These are phyloP conservation scores for Heliconius himera DNA, from an alignment of 1,140 invertebrate species.

Conservation along the genomic window DNA sequence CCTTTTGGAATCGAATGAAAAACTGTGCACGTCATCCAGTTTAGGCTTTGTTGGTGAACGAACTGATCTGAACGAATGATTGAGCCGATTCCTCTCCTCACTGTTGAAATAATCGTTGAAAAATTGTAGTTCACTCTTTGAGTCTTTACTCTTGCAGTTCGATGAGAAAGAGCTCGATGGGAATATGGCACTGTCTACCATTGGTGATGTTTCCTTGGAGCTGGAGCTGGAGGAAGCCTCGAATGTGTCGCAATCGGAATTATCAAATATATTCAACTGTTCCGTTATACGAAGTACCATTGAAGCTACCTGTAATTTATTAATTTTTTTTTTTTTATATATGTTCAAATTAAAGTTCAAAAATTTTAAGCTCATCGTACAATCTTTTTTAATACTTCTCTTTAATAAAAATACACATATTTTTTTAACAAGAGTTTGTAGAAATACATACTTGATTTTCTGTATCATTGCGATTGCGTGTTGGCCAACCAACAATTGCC, in stretches of 20 bases:
- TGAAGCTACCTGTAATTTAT: constrained; percentile 82
- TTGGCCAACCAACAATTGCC: constrained; percentile 89
- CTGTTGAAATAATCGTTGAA: constrained; percentile 70
- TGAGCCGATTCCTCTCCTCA: constrained; percentile 57
- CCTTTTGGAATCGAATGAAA: constrained; percentile 61
- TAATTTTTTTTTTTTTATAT: not conserved
- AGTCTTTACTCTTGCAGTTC: constrained; percentile 29
- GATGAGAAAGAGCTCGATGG: constrained; percentile 58
- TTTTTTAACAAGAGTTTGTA: not conserved
- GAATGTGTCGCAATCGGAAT: constrained; percentile 87
- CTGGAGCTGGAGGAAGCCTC: constrained; percentile 83
- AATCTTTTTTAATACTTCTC: no score
- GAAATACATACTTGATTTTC: constrained; percentile 55
- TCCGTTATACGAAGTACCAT: constrained; percentile 90
- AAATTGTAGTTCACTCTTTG: constrained; percentile 61
- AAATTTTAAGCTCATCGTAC: no score
- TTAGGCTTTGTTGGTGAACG: constrained; percentile 53
- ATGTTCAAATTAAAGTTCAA: not conserved
- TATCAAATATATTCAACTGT: constrained; percentile 87
- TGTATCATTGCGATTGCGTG: constrained; percentile 49
- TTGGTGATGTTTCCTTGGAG: constrained; percentile 67
- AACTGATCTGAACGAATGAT: constrained; percentile 66
- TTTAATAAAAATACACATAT: no score
- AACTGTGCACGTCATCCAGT: constrained; percentile 49
- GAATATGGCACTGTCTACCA: constrained; percentile 51